These are phyloP conservation scores for Priocnemis perturbator DNA, from an alignment of 2,888 invertebrate genomes.

Conservation along the genomic window DNA sequence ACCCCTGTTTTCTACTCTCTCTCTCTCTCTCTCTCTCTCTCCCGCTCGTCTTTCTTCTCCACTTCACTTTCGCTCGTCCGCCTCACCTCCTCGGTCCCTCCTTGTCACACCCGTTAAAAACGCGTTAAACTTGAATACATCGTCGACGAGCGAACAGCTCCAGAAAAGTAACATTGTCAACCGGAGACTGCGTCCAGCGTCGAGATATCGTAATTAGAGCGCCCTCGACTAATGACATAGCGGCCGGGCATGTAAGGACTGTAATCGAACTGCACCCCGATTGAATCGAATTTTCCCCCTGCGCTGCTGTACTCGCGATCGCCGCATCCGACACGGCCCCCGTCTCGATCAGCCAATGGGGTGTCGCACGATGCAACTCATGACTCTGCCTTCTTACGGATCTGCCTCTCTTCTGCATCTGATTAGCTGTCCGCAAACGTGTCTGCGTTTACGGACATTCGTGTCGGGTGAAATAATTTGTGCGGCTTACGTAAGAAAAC, in stretches of 20 bases:
- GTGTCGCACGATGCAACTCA: no score
- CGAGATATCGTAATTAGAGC: slow-evolving; percentile 29
- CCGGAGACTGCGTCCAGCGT: slow-evolving; percentile 13
- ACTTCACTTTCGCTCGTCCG: neutral
- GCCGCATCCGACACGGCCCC: no score
- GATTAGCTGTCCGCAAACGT: no score
- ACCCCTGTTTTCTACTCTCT: slow-evolving; percentile 20
- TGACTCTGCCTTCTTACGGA: no score
- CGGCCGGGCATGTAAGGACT: neutral
- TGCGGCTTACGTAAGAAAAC: no score
- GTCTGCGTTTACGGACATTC: no score
- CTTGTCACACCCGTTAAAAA: slow-evolving; percentile 27
- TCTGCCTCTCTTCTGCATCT: no score
- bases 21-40: slow-evolving; percentile 6
- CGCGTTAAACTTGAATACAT: slow-evolving; percentile 28
- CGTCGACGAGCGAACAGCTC: neutral
- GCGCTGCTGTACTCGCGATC: no score
- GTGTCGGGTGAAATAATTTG: no score
- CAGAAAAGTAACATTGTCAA: slow-evolving; percentile 17
- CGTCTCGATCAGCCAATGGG: no score
- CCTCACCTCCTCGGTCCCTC: neutral
- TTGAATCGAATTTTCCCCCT: neutral
- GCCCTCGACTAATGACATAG: slow-evolving; percentile 22
- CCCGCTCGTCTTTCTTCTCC: neutral
- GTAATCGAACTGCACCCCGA: neutral